Percentiles rank a stretch among this genome's conserved stretches.
phyloP scores from a whole-genome alignment of 2,888 invertebrate species.

The Helicoverpa assulta region DNA sequence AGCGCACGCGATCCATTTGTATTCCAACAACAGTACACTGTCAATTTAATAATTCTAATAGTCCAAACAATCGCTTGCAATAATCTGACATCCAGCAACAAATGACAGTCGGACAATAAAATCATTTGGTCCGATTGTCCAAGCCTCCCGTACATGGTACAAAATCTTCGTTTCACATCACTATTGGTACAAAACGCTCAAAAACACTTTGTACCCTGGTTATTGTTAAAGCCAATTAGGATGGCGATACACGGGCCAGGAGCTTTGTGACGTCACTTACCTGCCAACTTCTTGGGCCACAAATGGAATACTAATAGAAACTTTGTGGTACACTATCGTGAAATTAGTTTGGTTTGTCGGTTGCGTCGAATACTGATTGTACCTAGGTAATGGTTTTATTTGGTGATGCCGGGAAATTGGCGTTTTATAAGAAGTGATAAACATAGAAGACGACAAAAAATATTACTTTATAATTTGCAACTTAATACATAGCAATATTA shows the following conservation, averaged over 20 bases:
- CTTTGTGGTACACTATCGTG: conserved; percentile 36
- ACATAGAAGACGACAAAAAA: no score
- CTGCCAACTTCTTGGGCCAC: conserved; percentile 64
- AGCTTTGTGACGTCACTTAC: conserved; percentile 73
- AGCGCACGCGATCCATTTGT: not conserved
- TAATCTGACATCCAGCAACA: conserved; percentile 29
- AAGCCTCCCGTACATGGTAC: conserved; percentile 18
- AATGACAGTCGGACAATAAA: conserved; percentile 28
- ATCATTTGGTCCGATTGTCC: conserved; percentile 16
- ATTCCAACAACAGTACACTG: conserved; percentile 9
- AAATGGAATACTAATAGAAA: conserved; percentile 56
- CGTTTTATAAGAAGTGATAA: no score
- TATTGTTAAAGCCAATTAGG: conserved; percentile 71
- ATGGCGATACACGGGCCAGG: conserved; percentile 56
- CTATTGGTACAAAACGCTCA: conserved; percentile 32
- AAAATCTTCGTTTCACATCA: conserved; percentile 51
- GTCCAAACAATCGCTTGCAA: conserved; percentile 11
- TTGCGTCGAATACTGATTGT: conserved; percentile 26
- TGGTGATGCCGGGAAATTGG: not conserved
- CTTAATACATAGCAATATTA: no score
- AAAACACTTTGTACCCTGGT: conserved; percentile 46
- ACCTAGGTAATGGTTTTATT: conserved; percentile 19
- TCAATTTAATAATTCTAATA: conserved; percentile 26
- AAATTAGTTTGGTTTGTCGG: conserved; percentile 54
- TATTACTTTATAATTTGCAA: no score